Evolutionary conservation across 2,888 invertebrate genomes (phyloP).

Genomic region (Carterocephalus palaemon): DNA sequence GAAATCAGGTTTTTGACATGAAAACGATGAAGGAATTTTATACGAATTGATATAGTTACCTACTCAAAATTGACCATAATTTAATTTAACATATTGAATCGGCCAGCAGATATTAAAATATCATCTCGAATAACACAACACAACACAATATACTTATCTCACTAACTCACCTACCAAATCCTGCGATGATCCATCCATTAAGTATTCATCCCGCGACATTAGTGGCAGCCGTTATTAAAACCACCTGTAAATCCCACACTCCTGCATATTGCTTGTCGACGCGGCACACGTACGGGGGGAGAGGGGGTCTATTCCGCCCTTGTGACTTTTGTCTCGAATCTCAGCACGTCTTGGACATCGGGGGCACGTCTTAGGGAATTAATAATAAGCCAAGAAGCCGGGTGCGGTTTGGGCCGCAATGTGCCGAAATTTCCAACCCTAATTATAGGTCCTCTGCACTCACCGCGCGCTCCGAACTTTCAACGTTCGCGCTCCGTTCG

Average conservation of each 20-base stretch:
- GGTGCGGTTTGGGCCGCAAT: constrained; percentile 74
- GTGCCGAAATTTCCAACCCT: constrained; percentile 78
- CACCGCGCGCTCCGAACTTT: constrained; percentile 70
- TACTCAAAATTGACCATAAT: too few relatives aligned
- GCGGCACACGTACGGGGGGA: constrained; percentile 61
- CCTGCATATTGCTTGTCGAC: constrained; percentile 52
- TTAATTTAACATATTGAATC: too few relatives aligned
- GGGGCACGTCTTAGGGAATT: constrained; percentile 80
- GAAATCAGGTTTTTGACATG: too few relatives aligned
- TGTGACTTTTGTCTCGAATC: constrained; percentile 78
- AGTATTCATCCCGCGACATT: constrained; percentile 78
- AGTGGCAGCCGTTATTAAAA: constrained; percentile 76
- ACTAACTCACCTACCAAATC: constrained; percentile 41
- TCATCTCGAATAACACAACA: constrained; percentile 44
- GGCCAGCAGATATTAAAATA: too few relatives aligned
- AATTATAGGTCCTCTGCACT: constrained; percentile 76
- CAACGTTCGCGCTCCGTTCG: constrained; percentile 66
- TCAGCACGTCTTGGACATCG: constrained; percentile 80
- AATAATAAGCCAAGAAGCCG: constrained; percentile 79
- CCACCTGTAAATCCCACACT: constrained; percentile 75
- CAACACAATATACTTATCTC: constrained; percentile 47
- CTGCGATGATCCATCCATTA: constrained; percentile 69
- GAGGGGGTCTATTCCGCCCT: constrained; percentile 62
- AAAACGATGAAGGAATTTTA: too few relatives aligned
- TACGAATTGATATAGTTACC: too few relatives aligned